These are phyloP conservation scores for Gouania willdenowi DNA, from an alignment of 2,797 vertebrate species.

Conservation along the genomic window DNA sequence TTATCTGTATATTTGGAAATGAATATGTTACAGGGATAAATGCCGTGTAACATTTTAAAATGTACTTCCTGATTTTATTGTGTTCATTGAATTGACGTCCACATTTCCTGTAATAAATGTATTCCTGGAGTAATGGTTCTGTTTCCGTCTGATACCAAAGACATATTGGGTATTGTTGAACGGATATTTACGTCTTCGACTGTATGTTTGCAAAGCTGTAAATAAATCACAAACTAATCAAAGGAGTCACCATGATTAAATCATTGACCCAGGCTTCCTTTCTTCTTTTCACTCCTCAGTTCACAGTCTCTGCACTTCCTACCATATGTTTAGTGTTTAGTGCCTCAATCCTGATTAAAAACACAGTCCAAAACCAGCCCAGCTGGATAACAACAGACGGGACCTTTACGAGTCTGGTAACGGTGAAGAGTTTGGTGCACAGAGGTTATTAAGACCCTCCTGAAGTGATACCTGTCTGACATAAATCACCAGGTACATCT, in stretches of 20 bases:
- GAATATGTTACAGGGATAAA: too few species aligned
- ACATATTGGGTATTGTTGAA: too few species aligned
- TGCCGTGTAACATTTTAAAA: too few species aligned
- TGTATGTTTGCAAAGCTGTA: not conserved
- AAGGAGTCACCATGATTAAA: constrained; percentile 24
- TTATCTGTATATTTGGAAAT: too few species aligned
- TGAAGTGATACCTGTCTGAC: constrained; percentile 7
- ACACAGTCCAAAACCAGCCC: constrained; percentile 21
- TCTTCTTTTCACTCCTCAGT: constrained; percentile 13
- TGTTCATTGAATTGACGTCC: too few species aligned
- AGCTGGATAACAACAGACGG: constrained; percentile 10
- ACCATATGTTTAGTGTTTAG: constrained; percentile 17
- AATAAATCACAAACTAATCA: constrained; percentile 29
- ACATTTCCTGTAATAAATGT: too few species aligned
- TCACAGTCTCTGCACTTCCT: constrained; percentile 7
- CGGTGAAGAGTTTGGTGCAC: constrained; percentile 4
- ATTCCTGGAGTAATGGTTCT: too few species aligned
- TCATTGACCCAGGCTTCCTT: constrained; percentile 19
- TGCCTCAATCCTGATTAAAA: not conserved
- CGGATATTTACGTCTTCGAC: too few species aligned
- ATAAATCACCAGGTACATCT: constrained; percentile 50
- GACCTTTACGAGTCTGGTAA: constrained; percentile 1
- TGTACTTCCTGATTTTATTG: too few species aligned
- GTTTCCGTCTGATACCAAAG: too few species aligned
- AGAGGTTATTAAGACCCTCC: constrained; percentile 22